phyloP scores from a whole-genome alignment of 2,888 invertebrate species.

The Aplocera efformata region DNA sequence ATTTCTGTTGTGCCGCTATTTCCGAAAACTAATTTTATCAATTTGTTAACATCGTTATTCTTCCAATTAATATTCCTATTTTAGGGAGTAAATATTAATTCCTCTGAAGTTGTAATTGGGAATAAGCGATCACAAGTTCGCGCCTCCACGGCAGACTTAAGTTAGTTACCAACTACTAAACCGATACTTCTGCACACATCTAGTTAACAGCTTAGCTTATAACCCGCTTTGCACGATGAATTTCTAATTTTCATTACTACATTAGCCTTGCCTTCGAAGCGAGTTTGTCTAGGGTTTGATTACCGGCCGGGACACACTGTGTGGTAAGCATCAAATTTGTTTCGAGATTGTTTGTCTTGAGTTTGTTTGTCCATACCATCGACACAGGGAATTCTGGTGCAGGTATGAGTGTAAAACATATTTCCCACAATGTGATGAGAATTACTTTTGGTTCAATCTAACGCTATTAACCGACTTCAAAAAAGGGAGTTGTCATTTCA shows the following conservation, averaged over 20 bases:
- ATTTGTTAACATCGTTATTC: background rate
- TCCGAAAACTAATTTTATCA: background rate
- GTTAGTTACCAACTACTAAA: conserved; percentile 36
- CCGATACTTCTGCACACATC: conserved; percentile 58
- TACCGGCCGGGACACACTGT: no score
- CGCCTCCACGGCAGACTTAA: conserved; percentile 18
- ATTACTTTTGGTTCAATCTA: no score
- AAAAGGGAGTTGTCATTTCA: no score
- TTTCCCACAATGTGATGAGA: no score
- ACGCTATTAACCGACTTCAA: no score
- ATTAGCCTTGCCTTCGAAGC: background rate
- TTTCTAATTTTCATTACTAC: conserved; percentile 17
- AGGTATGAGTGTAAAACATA: no score
- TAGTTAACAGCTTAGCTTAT: conserved; percentile 47
- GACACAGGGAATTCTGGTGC: no score
- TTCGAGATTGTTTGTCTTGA: no score
- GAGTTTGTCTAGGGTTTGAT: no score
- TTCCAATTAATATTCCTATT: conserved; percentile 6
- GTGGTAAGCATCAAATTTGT: no score
- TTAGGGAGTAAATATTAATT: conserved; percentile 17
- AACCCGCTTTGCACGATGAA: conserved; percentile 24
- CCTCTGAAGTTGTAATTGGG: conserved; percentile 20
- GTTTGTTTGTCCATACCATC: no score
- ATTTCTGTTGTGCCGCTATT: no score
- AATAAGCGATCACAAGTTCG: conserved; percentile 21